These are phyloP conservation scores for Neodiprion pinetum DNA, from an alignment of 1,140 invertebrate species.

Conservation along the genomic window DNA sequence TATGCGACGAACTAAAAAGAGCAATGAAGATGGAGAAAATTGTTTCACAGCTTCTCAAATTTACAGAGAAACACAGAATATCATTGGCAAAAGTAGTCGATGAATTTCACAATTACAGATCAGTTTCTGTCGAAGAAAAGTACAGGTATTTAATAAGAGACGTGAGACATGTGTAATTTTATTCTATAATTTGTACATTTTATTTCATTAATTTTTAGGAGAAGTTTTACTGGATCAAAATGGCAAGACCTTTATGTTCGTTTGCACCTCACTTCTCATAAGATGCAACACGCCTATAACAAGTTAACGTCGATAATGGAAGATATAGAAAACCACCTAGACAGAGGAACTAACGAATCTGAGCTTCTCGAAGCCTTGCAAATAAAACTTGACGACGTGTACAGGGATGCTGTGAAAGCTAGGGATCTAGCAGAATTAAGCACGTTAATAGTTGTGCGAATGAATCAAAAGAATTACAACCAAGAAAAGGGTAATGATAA, in stretches of 20 bases:
- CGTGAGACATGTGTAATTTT: slow-evolving; percentile 3
- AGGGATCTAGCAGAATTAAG: slow-evolving; percentile 51
- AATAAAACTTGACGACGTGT: slow-evolving; percentile 42
- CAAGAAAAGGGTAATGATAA: not conserved
- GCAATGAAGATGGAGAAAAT: slow-evolving; percentile 37
- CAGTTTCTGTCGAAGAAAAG: slow-evolving; percentile 33
- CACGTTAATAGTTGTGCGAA: slow-evolving; percentile 43
- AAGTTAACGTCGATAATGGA: slow-evolving; percentile 43
- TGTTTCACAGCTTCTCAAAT: slow-evolving; percentile 32
- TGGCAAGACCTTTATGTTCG: slow-evolving; percentile 54
- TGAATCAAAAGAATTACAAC: slow-evolving; percentile 20
- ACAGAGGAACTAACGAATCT: slow-evolving; percentile 30
- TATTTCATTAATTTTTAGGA: slow-evolving; percentile 25
- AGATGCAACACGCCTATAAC: slow-evolving; percentile 47
- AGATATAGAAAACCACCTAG: slow-evolving; percentile 39
- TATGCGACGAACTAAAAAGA: slow-evolving; percentile 25
- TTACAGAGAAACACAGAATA: slow-evolving; percentile 30
- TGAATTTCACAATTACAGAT: slow-evolving; percentile 39
- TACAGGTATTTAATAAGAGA: slow-evolving; percentile 33
- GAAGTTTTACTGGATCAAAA: slow-evolving; percentile 35
- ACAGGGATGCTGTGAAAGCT: slow-evolving; percentile 48
- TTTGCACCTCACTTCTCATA: slow-evolving; percentile 50
- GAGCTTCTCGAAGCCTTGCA: slow-evolving; percentile 31
- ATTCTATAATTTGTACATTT: slow-evolving; percentile 19
- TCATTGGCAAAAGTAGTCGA: slow-evolving; percentile 39